Evolutionary conservation across 2,113 vertebrate species (phyloP).

Genomic region (Tiliqua scincoides): DNA sequence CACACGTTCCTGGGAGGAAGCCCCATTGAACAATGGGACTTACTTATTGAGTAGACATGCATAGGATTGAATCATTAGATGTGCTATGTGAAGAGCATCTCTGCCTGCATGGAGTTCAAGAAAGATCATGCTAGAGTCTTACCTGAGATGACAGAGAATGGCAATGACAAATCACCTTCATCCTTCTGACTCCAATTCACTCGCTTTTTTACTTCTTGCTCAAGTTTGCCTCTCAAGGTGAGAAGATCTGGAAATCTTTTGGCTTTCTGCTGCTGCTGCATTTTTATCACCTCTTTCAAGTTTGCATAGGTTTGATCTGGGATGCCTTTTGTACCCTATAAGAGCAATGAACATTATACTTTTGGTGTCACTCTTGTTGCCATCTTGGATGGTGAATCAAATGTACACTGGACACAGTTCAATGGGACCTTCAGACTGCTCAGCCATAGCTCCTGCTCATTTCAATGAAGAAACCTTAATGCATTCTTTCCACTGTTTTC

Average conservation of each 20-base stretch:
- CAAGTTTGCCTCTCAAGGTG: slow-evolving; percentile 58
- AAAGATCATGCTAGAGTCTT: slow-evolving; percentile 1
- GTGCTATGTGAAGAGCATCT: no score
- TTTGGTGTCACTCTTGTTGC: accelerated
- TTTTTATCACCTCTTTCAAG: slow-evolving; percentile 59
- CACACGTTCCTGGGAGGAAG: no score
- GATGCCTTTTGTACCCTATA: slow-evolving; percentile 71
- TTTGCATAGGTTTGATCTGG: slow-evolving; percentile 51
- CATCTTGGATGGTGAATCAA: accelerated
- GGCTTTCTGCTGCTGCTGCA: slow-evolving; percentile 64
- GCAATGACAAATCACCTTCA: neutral
- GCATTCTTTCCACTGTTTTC: neutral
- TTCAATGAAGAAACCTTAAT: neutral
- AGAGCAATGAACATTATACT: neutral
- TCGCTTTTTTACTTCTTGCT: slow-evolving; percentile 41
- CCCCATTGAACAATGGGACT: no score
- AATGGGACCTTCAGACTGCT: neutral
- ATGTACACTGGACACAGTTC: neutral
- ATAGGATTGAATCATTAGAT: no score
- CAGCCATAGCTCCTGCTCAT: neutral
- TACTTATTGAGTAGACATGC: no score
- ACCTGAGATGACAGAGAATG: slow-evolving; percentile 29
- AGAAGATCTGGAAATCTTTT: slow-evolving; percentile 57
- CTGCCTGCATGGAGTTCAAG: no score
- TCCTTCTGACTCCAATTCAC: slow-evolving; percentile 42